Percentiles rank a stretch among this genome's conserved stretches.
phyloP scores from a whole-genome alignment of 2,888 invertebrate species.

The Diplazon laetatorius region DNA sequence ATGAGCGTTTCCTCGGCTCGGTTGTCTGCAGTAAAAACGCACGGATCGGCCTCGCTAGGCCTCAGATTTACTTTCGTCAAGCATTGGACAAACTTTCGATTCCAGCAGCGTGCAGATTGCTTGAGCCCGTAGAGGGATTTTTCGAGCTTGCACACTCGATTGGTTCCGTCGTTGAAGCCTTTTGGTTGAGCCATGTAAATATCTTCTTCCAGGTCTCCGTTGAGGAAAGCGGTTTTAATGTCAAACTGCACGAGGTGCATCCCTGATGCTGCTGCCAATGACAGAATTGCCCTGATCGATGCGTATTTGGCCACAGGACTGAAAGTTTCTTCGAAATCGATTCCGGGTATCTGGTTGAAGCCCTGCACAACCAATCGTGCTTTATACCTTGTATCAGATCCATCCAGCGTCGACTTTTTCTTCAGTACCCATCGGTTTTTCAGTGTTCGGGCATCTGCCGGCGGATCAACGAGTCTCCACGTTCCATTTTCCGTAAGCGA shows the following conservation, averaged over 20 bases:
- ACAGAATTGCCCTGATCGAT: conserved; percentile 67
- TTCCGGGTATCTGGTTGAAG: conserved; percentile 66
- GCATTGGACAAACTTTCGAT: conserved; percentile 26
- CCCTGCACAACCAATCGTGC: conserved; percentile 69
- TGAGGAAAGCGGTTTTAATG: conserved; percentile 73
- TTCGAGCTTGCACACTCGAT: conserved; percentile 14
- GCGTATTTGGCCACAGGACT: conserved; percentile 66
- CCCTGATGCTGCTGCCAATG: conserved; percentile 63
- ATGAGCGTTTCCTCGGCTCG: conserved; percentile 64
- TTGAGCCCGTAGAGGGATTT: conserved; percentile 35
- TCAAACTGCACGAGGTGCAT: conserved; percentile 72
- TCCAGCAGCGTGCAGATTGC: conserved; percentile 46
- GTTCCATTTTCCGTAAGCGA: conserved; percentile 46
- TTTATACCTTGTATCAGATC: conserved; percentile 12
- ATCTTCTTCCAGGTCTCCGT: conserved; percentile 69
- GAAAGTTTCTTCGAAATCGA: conserved; percentile 71
- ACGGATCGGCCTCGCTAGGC: conserved; percentile 72
- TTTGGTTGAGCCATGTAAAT: conserved; percentile 25
- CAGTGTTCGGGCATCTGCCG: conserved; percentile 11
- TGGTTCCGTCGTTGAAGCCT: conserved; percentile 28
- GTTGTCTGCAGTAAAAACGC: conserved; percentile 68
- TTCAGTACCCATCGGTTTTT: conserved; percentile 37
- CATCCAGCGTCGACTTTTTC: conserved; percentile 7
- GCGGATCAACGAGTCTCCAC: conserved; percentile 38
- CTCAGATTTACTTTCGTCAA: conserved; percentile 62